A percentile compares a stretch with the other conserved stretches of the same genome.
Conservation (phyloP, 2,888 invertebrate species). For the Trimorus sp. region DNA sequence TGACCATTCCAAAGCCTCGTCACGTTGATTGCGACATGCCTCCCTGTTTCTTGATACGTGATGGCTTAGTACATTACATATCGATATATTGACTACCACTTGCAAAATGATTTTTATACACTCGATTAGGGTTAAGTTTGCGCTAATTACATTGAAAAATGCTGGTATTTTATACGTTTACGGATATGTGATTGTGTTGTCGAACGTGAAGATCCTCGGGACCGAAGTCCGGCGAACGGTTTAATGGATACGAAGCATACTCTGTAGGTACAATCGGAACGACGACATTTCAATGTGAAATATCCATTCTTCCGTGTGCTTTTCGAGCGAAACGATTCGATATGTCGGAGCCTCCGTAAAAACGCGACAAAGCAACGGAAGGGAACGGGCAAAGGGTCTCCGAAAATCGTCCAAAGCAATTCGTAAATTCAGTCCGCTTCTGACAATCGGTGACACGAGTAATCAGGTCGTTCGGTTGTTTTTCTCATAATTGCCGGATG, state of each 20-base stretch:
- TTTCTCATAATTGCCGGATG: too few relatives aligned
- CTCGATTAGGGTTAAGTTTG: slow-evolving; percentile 16
- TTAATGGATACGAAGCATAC: background rate
- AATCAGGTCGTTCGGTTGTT: too few relatives aligned
- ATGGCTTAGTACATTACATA: slow-evolving; percentile 16
- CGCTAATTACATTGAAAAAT: slow-evolving; percentile 40
- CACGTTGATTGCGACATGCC: slow-evolving; percentile 15
- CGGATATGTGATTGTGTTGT: slow-evolving; percentile 18
- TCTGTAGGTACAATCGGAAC: slow-evolving; percentile 8
- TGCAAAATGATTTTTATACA: slow-evolving; percentile 35
- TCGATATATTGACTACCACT: slow-evolving; percentile 34
- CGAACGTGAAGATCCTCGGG: slow-evolving; percentile 10
- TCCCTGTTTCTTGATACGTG: slow-evolving; percentile 28
- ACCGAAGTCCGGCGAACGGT: background rate
- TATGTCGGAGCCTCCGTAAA: too few relatives aligned
- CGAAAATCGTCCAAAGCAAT: too few relatives aligned
- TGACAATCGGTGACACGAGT: too few relatives aligned
- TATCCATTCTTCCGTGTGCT: slow-evolving; percentile 7
- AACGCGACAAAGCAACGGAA: too few relatives aligned
- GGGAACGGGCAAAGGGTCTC: too few relatives aligned
- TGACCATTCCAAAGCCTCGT: slow-evolving; percentile 11
- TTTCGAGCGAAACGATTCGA: too few relatives aligned
- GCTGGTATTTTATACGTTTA: slow-evolving; percentile 31
- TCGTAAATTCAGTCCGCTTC: too few relatives aligned
- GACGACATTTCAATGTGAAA: slow-evolving; percentile 38